phyloP scores from a whole-genome alignment of 2,113 vertebrate species.

The Trichomycterus rosablanca region DNA sequence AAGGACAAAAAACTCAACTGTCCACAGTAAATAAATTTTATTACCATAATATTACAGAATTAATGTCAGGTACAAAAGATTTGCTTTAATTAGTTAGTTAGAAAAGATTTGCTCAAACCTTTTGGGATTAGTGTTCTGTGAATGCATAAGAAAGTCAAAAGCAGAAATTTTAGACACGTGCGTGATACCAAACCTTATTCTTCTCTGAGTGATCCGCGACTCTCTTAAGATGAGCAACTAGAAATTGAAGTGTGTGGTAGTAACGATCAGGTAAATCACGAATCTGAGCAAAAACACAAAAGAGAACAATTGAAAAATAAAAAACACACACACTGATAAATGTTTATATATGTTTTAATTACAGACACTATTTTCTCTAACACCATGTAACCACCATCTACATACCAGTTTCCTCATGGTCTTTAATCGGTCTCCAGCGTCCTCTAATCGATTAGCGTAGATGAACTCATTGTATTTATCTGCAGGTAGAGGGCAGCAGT shows the following conservation, averaged over 20 bases:
- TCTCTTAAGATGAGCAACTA: conserved; percentile 86
- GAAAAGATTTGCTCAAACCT: too few species aligned
- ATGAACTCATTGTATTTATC: conserved; percentile 94
- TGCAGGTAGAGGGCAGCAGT: conserved; percentile 50
- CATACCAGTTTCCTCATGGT: conserved; percentile 87
- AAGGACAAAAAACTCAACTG: too few species aligned
- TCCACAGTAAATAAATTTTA: too few species aligned
- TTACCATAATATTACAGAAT: too few species aligned
- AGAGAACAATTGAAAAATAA: background rate
- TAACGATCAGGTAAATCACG: conserved; percentile 86
- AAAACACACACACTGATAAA: background rate
- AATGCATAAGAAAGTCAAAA: too few species aligned
- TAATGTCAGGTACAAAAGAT: too few species aligned
- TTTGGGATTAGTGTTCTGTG: too few species aligned
- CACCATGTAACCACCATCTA: conserved; percentile 6
- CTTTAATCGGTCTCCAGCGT: conserved; percentile 82
- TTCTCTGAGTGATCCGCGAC: conserved; percentile 88
- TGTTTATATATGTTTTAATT: background rate
- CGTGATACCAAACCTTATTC: conserved; percentile 78
- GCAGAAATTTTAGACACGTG: background rate
- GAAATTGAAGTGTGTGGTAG: conserved; percentile 87
- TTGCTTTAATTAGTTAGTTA: too few species aligned
- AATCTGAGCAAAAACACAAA: conserved; percentile 68
- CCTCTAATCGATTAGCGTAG: conserved; percentile 87
- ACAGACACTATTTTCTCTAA: background rate